Evolutionary conservation across 2,888 invertebrate species (phyloP).

Genomic region (Nomada ruficornis): DNA sequence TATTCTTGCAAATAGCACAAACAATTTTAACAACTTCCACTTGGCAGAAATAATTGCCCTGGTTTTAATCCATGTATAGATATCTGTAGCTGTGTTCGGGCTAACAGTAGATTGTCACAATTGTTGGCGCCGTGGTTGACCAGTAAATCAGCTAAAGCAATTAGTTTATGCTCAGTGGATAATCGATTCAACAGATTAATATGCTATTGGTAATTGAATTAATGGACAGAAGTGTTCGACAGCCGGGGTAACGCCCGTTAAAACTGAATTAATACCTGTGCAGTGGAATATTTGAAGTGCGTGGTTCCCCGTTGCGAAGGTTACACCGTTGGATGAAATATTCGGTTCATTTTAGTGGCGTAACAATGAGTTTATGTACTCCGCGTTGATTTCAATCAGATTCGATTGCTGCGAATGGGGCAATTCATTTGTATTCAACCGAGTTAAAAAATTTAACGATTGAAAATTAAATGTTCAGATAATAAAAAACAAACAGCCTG

Average conservation of each 20-base stretch:
- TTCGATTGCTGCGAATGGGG: no score
- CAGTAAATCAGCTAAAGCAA: slow-evolving; percentile 33
- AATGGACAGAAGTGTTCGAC: slow-evolving; percentile 27
- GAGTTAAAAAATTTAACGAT: no score
- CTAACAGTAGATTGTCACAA: slow-evolving; percentile 33
- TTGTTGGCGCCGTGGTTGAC: slow-evolving; percentile 48
- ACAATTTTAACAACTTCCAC: no score
- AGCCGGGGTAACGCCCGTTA: slow-evolving; percentile 30
- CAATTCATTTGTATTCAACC: no score
- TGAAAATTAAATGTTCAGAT: neutral
- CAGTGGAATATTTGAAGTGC: neutral
- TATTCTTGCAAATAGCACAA: no score
- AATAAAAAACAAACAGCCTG: neutral
- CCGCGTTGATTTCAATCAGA: no score
- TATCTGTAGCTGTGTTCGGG: neutral
- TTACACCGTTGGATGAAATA: neutral
- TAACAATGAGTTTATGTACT: no score
- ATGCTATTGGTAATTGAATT: slow-evolving; percentile 48
- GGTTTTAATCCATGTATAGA: no score
- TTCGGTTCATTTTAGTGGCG: no score
- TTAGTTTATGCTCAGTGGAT: slow-evolving; percentile 41
- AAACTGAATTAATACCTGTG: slow-evolving; percentile 15
- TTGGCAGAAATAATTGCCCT: no score
- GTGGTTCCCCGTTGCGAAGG: no score
- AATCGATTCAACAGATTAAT: slow-evolving; percentile 51